Evolutionary conservation across 2,113 vertebrate genomes (phyloP), one percentile per base, ranked within the genome.

Genomic region (Aldabrachelys gigantea): DNA sequence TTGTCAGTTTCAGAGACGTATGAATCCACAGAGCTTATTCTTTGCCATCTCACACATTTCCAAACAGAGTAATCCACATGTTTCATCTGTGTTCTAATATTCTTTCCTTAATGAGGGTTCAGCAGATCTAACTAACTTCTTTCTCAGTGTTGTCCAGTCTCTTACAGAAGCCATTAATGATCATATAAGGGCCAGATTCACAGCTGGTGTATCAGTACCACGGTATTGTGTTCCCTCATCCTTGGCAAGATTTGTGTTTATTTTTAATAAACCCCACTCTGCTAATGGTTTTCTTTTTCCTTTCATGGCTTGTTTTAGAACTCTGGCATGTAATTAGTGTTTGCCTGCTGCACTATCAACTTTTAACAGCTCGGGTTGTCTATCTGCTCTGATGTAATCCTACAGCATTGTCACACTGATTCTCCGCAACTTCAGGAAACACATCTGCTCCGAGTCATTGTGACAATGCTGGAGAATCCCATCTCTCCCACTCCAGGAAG

Each of bases 91-190:
- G 17, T 72, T 38, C 35, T 78, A 62, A 12, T 1, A 31, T 27
- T 0, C 0, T 54, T 11, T 31, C 90, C 41, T 90, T 54, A 94
- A 8, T 0, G 0, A 57, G 47, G 21, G 54, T 59, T 69, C 93
- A 62, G 8, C 50, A 72, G 76, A 41, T 27, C n/a, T n/a, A n/a
- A n/a, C 7, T 38, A 79, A 88, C 75, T 82, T 52, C 21, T 21
- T 38, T 17, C 19, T 5, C 38, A 25, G 10, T 44, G 21, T 41
- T 75, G 72, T 38, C 38, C 72, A 75, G 9, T 75, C 72, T 75
- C 57, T 84, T 5, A 3, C 65, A 87, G 79, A 83, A 93, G 93
- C 35, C 62, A 29, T 92, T 65, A 80, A 88, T 75, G 47, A 92
- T 5, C 65, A 53, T 22, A 57, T 31, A n/a, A 75, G 0, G 1